Conservation (phyloP, 2,888 invertebrate species). For the Tiliacea aurago region DNA sequence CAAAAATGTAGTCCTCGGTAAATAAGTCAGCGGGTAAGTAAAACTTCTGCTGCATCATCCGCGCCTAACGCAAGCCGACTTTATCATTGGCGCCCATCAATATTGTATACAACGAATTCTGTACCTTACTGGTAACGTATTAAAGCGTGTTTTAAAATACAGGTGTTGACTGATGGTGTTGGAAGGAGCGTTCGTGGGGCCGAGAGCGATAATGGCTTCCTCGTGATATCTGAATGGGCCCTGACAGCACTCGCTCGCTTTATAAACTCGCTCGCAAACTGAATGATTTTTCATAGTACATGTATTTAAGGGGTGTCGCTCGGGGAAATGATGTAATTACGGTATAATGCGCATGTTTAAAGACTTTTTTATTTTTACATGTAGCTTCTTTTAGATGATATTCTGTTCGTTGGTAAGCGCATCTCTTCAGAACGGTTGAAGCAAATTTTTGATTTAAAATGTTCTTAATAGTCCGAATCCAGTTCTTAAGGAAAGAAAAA, state of each 20-base stretch:
- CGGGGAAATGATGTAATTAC: slow-evolving; percentile 47
- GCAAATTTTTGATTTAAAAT: neutral
- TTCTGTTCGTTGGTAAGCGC: neutral
- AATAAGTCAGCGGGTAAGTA: slow-evolving; percentile 71
- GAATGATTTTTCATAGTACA: slow-evolving; percentile 67
- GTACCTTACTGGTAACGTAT: slow-evolving; percentile 58
- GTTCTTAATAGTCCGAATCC: neutral
- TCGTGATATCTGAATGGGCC: slow-evolving; percentile 77
- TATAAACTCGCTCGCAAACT: slow-evolving; percentile 70
- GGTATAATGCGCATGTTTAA: slow-evolving; percentile 44
- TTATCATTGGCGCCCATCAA: slow-evolving; percentile 66
- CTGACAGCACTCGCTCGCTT: slow-evolving; percentile 69
- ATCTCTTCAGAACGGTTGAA: neutral
- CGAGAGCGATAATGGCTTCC: slow-evolving; percentile 79
- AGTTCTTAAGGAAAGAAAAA: neutral
- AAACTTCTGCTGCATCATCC: slow-evolving; percentile 77
- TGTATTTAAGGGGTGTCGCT: slow-evolving; percentile 42
- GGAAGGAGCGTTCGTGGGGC: slow-evolving; percentile 63
- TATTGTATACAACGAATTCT: slow-evolving; percentile 58
- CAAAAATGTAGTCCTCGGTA: slow-evolving; percentile 61
- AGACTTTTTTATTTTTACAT: slow-evolving; percentile 35
- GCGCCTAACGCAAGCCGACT: slow-evolving; percentile 63
- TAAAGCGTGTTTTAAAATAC: slow-evolving; percentile 63
- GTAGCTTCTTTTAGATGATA: neutral
- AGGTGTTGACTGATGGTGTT: slow-evolving; percentile 51